These are phyloP conservation scores for Lepisosteus osseus DNA, from an alignment of 2,113 vertebrate genomes.

Conservation along the genomic window DNA sequence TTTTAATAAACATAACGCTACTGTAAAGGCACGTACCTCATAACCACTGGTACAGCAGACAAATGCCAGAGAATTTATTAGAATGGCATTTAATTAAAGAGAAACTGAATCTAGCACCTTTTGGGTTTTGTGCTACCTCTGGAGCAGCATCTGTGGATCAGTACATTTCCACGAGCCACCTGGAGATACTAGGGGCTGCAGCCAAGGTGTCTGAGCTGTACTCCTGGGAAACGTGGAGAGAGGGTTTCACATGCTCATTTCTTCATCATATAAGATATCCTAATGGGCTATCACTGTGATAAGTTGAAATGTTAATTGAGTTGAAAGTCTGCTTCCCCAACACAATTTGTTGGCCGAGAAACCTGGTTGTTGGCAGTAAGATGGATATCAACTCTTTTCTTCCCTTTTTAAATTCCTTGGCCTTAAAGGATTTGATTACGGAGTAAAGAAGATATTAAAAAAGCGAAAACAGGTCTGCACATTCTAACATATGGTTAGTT, in stretches of 20 bases:
- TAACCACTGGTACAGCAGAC: no score
- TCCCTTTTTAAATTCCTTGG: constrained; percentile 46
- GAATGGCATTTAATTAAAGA: no score
- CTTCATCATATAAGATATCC: constrained; percentile 38
- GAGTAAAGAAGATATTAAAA: constrained; percentile 30
- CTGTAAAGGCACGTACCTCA: no score
- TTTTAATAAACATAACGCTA: no score
- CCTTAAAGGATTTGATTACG: constrained; percentile 36
- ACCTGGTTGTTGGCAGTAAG: constrained; percentile 50
- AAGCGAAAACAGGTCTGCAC: constrained; percentile 18
- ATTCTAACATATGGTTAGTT: constrained; percentile 39
- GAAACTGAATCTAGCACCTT: no score
- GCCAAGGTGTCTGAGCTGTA: constrained; percentile 17
- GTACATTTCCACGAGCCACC: constrained; percentile 15
- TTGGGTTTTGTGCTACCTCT: no score
- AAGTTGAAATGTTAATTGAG: constrained; percentile 36
- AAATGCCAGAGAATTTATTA: no score
- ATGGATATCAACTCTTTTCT: constrained; percentile 34
- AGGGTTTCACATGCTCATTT: constrained; percentile 32
- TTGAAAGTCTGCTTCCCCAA: constrained; percentile 16
- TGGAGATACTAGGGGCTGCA: constrained; percentile 13
- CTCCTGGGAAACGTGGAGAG: constrained; percentile 20
- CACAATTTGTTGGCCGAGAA: constrained; percentile 59
- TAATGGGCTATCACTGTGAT: constrained; percentile 51
- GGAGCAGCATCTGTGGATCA: no score